Base-by-base conservation (phyloP, 1,140 invertebrate genomes). In the Drosophila asahinai region DNA sequence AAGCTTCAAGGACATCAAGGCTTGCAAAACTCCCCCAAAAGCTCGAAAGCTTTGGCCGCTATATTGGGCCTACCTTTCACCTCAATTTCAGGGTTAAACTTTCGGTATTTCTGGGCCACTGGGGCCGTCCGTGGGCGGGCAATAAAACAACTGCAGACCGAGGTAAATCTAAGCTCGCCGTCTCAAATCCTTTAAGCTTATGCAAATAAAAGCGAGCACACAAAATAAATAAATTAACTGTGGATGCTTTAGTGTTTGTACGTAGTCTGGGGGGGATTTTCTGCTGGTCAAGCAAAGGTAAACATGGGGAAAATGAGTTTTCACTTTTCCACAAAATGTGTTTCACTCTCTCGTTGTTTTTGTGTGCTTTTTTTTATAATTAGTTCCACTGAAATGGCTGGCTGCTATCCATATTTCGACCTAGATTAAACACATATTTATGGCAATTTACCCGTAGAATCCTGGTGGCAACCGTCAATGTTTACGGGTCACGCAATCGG, bases 201-300 rank as follows among this genome's bases (percentile, higher is more conserved):
- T 72, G 66, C 67, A 71, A 71, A 71, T 71, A 55, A 67, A 67
- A 71, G 49, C 67, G 49, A 67, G 67, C 67, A 47, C 67, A 66
- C 63, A 71, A 72, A 73, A 73, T 72, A 72, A 73, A 73, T 73
- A 73, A 73, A 73, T 73, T 73, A 73, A 73, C 43, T 59, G 42
- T 42, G 68, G 49, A n/a, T 59, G 65, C 52, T 49, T 49, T 27
- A 42, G 70, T 71, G 54, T 71, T 47, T 55, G 66, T 66, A 25
- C 9, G 57, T 71, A 27, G 25, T 58, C 65, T 47, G 70, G 27
- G 64, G 38, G 49, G 43, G 42, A n/a, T 47, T 67, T 68, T 70
- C 11, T 58, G 68, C 25, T 67, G 70, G 70, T 73, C 70, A 73
- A 60, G 67, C 70, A 5, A 72, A 52, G 70, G 70, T 73, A 73